A percentile compares a stretch with the other conserved stretches of the same genome.
Evolutionary conservation across 1,140 invertebrate species (phyloP).

Genomic region (Idris sp.): DNA sequence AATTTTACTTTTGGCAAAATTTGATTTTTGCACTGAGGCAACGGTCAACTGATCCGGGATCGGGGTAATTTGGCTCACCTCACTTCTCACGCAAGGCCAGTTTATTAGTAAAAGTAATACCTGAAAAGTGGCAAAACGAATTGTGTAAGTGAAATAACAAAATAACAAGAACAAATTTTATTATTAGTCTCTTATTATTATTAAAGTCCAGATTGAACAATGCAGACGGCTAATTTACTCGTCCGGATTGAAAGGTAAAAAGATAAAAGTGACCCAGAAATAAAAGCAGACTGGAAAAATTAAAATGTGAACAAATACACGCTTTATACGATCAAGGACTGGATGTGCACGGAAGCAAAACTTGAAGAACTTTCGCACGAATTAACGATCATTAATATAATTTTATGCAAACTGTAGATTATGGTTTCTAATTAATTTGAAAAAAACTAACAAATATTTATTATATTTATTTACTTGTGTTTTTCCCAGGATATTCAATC

Average conservation of each 20-base stretch:
- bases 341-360: conserved; percentile 76
- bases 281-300: conserved; percentile 73
- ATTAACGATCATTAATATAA: conserved; percentile 52
- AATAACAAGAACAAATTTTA: too few species aligned
- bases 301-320: conserved; percentile 70
- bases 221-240: conserved; percentile 48
- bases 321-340: conserved; percentile 70
- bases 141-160: too few species aligned
- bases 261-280: conserved; percentile 72
- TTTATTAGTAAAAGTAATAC: conserved; percentile 69
- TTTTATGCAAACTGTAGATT: conserved; percentile 27
- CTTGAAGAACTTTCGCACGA: conserved; percentile 74
- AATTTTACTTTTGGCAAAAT: conserved; percentile 17
- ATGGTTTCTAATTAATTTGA: conserved; percentile 16
- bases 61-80: conserved; percentile 45
- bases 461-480: too few species aligned
- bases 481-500: too few species aligned
- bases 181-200: too few species aligned
- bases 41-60: conserved; percentile 71
- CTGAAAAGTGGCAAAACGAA: conserved; percentile 63
- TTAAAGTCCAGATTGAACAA: conserved; percentile 17
- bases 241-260: conserved; percentile 63
- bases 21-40: conserved; percentile 60
- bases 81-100: conserved; percentile 65
- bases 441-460: not conserved